Evolutionary conservation across 2,888 invertebrate genomes (phyloP).

Genomic region (Lamellibrachia satsuma): DNA sequence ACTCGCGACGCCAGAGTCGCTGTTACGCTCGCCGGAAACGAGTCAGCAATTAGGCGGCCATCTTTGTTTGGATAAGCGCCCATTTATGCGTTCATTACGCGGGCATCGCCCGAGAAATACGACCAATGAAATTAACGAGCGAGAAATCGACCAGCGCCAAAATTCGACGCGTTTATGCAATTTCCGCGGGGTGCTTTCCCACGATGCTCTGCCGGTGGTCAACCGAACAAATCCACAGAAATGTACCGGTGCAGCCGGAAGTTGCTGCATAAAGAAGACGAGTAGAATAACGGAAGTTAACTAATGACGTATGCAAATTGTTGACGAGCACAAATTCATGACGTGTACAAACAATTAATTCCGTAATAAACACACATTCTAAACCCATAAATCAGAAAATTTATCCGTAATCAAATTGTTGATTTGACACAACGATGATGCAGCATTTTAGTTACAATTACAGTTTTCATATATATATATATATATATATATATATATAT

Average conservation of each 20-base stretch:
- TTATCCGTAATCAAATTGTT: too few species aligned
- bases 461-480: not conserved
- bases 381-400: too few species aligned
- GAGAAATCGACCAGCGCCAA: not conserved
- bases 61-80: not conserved
- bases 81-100: conserved; percentile 4
- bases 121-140: conserved; percentile 3
- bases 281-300: not conserved
- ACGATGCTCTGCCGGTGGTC: not conserved
- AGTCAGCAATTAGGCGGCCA: not conserved
- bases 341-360: not conserved
- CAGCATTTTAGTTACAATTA: not conserved
- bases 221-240: not conserved
- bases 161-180: not conserved
- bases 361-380: not conserved
- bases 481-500: conserved; percentile 21
- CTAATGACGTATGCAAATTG: not conserved
- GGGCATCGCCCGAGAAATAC: not conserved
- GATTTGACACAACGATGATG: too few species aligned
- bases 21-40: not conserved
- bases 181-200: not conserved
- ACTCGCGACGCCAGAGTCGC: not conserved
- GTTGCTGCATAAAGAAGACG: not conserved
- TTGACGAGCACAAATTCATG: not conserved
- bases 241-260: not conserved